A percentile compares a stretch with the other conserved stretches of the same genome.
phyloP scores from a whole-genome alignment of 2,888 invertebrate genomes.

The Dryococelus australis region DNA sequence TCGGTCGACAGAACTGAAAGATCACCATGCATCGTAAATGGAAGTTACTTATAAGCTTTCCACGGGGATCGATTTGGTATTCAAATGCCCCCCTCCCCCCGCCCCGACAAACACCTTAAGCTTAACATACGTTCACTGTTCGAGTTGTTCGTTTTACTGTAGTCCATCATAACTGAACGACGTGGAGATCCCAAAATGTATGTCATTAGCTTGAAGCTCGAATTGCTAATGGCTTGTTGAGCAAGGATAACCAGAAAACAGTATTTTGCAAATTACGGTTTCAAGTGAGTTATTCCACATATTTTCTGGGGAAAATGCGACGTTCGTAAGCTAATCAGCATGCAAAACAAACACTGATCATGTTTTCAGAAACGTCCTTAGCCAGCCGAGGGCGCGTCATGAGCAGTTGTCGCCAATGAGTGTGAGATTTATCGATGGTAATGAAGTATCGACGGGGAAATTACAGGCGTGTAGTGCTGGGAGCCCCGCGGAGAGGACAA shows the following conservation, averaged over 20 bases:
- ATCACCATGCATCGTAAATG: neutral
- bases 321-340: neutral
- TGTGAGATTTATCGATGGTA: constrained; percentile 1
- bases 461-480: neutral
- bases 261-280: neutral
- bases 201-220: too few species aligned
- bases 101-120: neutral
- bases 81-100: neutral
- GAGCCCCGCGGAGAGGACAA: constrained; percentile 2
- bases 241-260: neutral
- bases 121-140: neutral
- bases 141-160: too few species aligned
- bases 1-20: neutral
- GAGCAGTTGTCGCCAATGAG: constrained; percentile 11
- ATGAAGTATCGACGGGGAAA: constrained; percentile 3
- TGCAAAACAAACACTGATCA: neutral
- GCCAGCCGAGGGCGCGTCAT: neutral
- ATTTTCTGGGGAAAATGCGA: neutral
- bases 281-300: neutral
- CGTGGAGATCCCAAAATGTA: too few species aligned
- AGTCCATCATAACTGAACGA: too few species aligned
- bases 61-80: neutral
- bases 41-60: too few species aligned
- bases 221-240: too few species aligned
- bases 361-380: neutral